Conservation (phyloP, 35 echinoderm and acorn worm species). For the Chiridota heheva region DNA sequence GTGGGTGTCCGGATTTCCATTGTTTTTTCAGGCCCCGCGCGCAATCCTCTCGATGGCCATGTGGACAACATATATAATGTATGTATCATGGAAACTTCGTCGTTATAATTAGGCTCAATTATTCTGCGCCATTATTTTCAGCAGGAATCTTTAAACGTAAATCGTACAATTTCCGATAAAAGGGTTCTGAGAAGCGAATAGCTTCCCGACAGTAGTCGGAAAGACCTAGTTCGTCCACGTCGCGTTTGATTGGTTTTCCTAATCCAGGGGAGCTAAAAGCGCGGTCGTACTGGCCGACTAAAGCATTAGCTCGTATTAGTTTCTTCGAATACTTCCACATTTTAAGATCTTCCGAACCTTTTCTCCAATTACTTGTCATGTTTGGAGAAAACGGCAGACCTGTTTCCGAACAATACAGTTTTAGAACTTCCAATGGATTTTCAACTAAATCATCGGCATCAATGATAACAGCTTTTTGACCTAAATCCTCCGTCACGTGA, state of each 20-base stretch:
- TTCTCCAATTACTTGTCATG: slow-evolving; percentile 32
- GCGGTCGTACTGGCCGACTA: slow-evolving; percentile 31
- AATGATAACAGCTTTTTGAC: slow-evolving; percentile 76
- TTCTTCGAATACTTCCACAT: slow-evolving; percentile 40
- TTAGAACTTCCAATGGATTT: slow-evolving; percentile 50
- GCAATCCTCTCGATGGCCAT: too few relatives aligned
- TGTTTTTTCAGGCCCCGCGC: too few relatives aligned
- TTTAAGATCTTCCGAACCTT: slow-evolving; percentile 25
- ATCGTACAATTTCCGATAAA: slow-evolving; percentile 30
- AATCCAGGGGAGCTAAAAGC: slow-evolving; percentile 19
- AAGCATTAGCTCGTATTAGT: slow-evolving; percentile 7
- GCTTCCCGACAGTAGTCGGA: slow-evolving; percentile 27
- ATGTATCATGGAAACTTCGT: too few relatives aligned
- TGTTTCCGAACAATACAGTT: slow-evolving; percentile 65
- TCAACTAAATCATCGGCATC: slow-evolving; percentile 79
- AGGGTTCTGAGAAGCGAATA: slow-evolving; percentile 9
- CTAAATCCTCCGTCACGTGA: slow-evolving; percentile 62
- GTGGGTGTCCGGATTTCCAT: too few relatives aligned
- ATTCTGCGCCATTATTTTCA: neutral
- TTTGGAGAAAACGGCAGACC: slow-evolving; percentile 55
- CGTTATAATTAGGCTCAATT: too few relatives aligned
- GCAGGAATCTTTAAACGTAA: neutral
- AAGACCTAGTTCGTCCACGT: neutral
- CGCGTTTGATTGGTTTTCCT: slow-evolving; percentile 1
- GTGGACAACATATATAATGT: too few relatives aligned